phyloP scores from a whole-genome alignment of 2,888 invertebrate genomes.

The Alitta virens region DNA sequence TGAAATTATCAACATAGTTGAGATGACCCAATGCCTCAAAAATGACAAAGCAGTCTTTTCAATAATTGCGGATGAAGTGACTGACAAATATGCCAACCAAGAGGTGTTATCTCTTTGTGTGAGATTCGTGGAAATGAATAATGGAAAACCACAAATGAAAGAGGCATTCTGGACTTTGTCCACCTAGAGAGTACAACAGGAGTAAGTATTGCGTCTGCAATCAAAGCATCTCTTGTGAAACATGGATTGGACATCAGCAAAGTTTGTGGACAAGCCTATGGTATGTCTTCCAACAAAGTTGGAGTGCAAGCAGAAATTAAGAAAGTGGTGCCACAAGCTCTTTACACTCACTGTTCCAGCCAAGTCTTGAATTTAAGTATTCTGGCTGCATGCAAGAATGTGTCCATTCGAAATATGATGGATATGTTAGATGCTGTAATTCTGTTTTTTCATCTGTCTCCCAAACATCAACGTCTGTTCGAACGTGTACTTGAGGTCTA shows the following conservation, averaged over 20 bases:
- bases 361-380: not conserved
- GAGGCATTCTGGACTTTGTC: no score
- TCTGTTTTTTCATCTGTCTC: not conserved
- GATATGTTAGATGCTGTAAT: not conserved
- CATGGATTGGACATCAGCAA: constrained; percentile 7
- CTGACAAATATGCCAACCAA: no score
- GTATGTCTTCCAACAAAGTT: constrained; percentile 9
- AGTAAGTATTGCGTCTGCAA: not conserved
- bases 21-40: no score
- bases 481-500: not conserved
- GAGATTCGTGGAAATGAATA: no score
- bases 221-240: not conserved
- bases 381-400: not conserved
- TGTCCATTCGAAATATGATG: not conserved
- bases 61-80: no score
- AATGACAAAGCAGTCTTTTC: no score
- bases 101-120: no score
- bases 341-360: not conserved
- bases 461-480: not conserved
- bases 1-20: no score
- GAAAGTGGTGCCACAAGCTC: not conserved
- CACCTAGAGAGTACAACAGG: not conserved
- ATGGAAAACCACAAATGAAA: no score
- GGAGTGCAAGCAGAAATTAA: not conserved
- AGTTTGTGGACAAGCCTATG: no score